Evolutionary conservation across 2,113 vertebrate genomes (phyloP).

Genomic region (Heptranchias perlo): DNA sequence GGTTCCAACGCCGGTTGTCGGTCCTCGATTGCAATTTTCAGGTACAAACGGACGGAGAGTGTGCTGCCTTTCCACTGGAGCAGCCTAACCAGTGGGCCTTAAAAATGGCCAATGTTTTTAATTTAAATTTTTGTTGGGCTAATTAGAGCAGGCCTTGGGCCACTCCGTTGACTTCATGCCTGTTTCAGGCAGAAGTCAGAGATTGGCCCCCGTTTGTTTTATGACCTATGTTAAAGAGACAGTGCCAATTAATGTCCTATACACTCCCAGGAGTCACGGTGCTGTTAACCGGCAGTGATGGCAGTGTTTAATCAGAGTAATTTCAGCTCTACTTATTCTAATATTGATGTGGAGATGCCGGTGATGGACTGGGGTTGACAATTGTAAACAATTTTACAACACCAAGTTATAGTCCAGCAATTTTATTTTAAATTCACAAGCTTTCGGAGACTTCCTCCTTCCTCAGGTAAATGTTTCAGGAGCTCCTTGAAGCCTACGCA

Average conservation of each 20-base stretch:
- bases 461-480: too few species aligned
- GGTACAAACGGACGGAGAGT: too few species aligned
- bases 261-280: background rate
- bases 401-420: too few species aligned
- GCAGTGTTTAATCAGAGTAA: background rate
- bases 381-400: too few species aligned
- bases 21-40: background rate
- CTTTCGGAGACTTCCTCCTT: too few species aligned
- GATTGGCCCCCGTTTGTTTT: background rate
- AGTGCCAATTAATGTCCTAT: background rate
- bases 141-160: background rate
- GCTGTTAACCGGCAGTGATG: background rate
- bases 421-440: too few species aligned
- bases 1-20: background rate
- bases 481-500: too few species aligned
- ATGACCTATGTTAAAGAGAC: background rate
- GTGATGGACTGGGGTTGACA: too few species aligned
- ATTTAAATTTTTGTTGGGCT: background rate
- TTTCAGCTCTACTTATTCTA: background rate
- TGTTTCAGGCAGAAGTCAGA: background rate
- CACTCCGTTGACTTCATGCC: background rate
- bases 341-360: too few species aligned
- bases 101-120: background rate
- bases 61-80: background rate
- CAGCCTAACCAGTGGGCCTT: background rate